Conservation (phyloP, 2,888 invertebrate genomes). For the Hyposoter didymator region DNA sequence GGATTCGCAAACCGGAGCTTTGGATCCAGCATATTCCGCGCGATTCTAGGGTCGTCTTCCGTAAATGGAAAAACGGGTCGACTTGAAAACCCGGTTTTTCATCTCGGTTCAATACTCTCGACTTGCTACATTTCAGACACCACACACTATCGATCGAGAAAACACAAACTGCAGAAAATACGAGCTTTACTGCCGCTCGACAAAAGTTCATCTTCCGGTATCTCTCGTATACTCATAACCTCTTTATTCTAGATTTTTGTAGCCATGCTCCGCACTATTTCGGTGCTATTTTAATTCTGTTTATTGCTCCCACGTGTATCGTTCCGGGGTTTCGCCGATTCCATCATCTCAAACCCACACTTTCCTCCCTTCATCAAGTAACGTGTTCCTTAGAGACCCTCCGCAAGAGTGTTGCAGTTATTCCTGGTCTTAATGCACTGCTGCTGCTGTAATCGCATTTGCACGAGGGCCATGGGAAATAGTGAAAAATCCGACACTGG, state of each 20-base stretch:
- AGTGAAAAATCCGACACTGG: no score
- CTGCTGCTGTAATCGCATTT: no score
- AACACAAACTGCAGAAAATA: conserved; percentile 9
- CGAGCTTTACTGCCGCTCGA: neutral
- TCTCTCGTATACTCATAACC: neutral
- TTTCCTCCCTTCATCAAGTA: no score
- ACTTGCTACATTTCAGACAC: conserved; percentile 17
- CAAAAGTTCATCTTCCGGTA: neutral
- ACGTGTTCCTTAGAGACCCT: no score
- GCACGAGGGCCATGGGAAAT: no score
- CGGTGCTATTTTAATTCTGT: neutral
- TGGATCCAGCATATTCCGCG: conserved; percentile 5
- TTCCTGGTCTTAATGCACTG: no score
- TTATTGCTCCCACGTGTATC: no score
- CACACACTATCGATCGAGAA: neutral
- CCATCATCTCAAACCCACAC: no score
- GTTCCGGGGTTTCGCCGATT: no score
- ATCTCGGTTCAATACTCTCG: conserved; percentile 37
- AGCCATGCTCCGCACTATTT: neutral
- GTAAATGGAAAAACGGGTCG: conserved; percentile 34
- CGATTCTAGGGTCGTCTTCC: neutral
- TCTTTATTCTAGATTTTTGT: neutral
- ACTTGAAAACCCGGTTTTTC: conserved; percentile 32
- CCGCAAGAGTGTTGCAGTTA: no score
- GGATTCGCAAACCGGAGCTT: conserved; percentile 1